phyloP scores from a whole-genome alignment of 2,113 vertebrate genomes.

The Oxygymnocypris stewartii region DNA sequence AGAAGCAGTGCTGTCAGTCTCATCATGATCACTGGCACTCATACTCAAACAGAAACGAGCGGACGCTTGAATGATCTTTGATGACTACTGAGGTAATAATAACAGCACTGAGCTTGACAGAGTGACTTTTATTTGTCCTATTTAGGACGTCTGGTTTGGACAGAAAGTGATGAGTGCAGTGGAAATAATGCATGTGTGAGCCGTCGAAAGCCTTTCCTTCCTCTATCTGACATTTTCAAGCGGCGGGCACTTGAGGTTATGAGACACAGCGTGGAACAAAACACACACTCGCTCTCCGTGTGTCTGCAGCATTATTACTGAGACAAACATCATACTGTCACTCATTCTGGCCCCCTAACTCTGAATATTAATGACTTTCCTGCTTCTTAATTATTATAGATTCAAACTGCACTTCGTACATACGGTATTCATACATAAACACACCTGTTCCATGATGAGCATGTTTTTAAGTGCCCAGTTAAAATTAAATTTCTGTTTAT shows the following conservation, averaged over 20 bases:
- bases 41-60: not conserved
- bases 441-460: too few species aligned
- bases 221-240: conserved; percentile 53
- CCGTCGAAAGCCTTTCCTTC: conserved; percentile 43
- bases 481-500: too few species aligned
- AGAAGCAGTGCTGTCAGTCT: not conserved
- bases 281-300: not conserved
- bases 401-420: not conserved
- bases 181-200: conserved; percentile 48
- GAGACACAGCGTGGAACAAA: conserved; percentile 39
- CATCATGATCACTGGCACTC: not conserved
- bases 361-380: too few species aligned
- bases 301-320: not conserved
- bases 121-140: conserved; percentile 24
- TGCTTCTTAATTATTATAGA: not conserved
- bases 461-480: too few species aligned
- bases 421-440: too few species aligned
- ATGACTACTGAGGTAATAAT: conserved; percentile 13
- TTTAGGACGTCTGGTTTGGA: conserved; percentile 47
- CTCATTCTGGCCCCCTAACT: not conserved
- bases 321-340: not conserved
- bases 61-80: not conserved
- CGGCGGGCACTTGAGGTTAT: conserved; percentile 48
- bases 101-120: conserved; percentile 33
- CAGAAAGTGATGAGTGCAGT: conserved; percentile 56